Conservation (phyloP, 2,888 invertebrate genomes). For the Morpho deidamia region DNA sequence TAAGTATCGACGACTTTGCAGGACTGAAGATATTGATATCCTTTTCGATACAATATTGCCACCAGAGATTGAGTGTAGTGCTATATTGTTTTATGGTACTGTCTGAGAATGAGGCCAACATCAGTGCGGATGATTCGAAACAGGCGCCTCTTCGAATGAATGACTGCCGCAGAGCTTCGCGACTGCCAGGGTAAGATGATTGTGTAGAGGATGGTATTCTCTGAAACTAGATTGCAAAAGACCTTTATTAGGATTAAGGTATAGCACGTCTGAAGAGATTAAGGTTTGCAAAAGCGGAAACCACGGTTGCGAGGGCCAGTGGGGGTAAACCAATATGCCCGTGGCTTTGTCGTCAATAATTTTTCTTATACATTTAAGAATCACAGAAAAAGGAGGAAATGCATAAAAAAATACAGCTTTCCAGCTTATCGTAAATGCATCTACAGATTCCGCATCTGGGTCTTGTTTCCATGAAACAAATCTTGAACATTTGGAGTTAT, state of each 20-base stretch:
- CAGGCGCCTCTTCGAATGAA: conserved; percentile 12
- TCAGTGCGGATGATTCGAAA: conserved; percentile 8
- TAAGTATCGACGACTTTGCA: conserved; percentile 1
- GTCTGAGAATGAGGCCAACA: conserved; percentile 21
- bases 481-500: conserved; percentile 18
- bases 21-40: conserved; percentile 6
- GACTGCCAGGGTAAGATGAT: conserved; percentile 27
- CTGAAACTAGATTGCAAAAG: conserved; percentile 23
- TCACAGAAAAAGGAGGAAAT: conserved; percentile 22
- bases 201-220: conserved; percentile 16
- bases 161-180: conserved; percentile 24
- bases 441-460: conserved; percentile 16
- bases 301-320: conserved; percentile 30
- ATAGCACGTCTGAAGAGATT: conserved; percentile 17
- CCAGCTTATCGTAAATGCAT: conserved; percentile 21
- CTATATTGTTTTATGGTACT: conserved; percentile 20
- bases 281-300: conserved; percentile 21
- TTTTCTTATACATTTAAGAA: conserved; percentile 16
- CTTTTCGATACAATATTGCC: neutral
- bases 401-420: conserved; percentile 19
- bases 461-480: conserved; percentile 19
- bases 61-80: conserved; percentile 19
- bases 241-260: conserved; percentile 16
- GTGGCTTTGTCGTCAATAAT: conserved; percentile 23
- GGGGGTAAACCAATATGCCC: conserved; percentile 27